Evolutionary conservation across 2,797 vertebrate species (phyloP).

Genomic region (Tinamus major): DNA sequence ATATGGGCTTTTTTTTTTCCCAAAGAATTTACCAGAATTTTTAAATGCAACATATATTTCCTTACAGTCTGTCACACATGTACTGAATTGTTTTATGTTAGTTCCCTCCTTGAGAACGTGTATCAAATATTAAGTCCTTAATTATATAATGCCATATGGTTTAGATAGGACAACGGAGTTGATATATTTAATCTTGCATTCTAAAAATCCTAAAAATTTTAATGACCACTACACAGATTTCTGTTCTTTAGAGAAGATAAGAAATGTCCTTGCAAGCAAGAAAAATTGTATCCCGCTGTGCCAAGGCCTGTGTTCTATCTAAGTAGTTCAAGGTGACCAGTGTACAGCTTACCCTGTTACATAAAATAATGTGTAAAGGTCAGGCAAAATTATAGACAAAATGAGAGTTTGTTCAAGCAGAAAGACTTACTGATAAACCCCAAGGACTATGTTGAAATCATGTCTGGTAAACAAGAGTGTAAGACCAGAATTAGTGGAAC

Average conservation of each 20-base stretch:
- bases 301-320: conserved; percentile 32
- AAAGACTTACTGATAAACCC: not conserved
- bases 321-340: conserved; percentile 62
- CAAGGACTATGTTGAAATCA: conserved; percentile 2
- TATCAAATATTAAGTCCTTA: conserved; percentile 24
- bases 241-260: conserved; percentile 37
- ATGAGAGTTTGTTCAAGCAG: conserved; percentile 12
- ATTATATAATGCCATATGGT: not conserved
- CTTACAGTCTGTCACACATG: conserved; percentile 2
- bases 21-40: conserved; percentile 11
- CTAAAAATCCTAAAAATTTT: conserved; percentile 43
- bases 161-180: not conserved
- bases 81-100: conserved; percentile 20
- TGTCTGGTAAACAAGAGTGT: not conserved
- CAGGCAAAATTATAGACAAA: conserved; percentile 28
- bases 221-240: conserved; percentile 4
- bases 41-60: not conserved
- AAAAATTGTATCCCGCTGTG: conserved; percentile 48
- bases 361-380: conserved; percentile 50
- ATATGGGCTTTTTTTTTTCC: not conserved
- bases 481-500: not conserved
- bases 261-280: conserved; percentile 47
- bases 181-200: conserved; percentile 35
- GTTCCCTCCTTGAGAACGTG: conserved; percentile 40
- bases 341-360: conserved; percentile 12